Percentiles rank a stretch among this genome's conserved stretches.
Conservation (phyloP, 1,140 invertebrate genomes). For the Frieseomelitta varia region DNA sequence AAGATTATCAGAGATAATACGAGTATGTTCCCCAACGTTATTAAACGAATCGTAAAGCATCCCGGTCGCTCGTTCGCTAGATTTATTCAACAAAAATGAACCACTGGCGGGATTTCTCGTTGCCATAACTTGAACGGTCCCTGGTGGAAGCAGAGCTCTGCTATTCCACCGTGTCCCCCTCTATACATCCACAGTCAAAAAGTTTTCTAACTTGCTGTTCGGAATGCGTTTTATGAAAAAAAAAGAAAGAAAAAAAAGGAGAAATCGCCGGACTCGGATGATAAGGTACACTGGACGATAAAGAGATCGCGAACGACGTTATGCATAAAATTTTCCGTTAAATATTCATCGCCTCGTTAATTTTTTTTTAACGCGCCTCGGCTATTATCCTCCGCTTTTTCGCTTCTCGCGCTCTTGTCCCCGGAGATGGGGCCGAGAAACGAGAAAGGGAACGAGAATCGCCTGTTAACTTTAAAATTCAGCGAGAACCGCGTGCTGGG, state of each 20-base stretch:
- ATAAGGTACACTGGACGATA: slow-evolving; percentile 38
- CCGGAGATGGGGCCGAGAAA: neutral
- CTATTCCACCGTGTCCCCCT: neutral
- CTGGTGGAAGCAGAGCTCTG: neutral
- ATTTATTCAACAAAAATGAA: slow-evolving; percentile 31
- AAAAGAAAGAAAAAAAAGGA: slow-evolving; percentile 11
- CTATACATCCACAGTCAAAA: neutral
- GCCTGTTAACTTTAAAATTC: slow-evolving; percentile 22
- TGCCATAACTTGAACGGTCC: neutral
- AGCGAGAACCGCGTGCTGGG: neutral
- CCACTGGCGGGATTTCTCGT: neutral
- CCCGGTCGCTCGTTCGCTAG: neutral
- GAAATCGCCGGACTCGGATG: neutral
- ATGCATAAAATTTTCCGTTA: slow-evolving; percentile 53
- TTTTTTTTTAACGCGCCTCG: slow-evolving; percentile 36
- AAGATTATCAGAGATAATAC: neutral
- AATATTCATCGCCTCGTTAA: slow-evolving; percentile 60
- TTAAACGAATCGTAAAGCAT: slow-evolving; percentile 30
- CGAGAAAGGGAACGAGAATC: neutral
- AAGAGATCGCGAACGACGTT: slow-evolving; percentile 47
- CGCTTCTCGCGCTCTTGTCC: neutral
- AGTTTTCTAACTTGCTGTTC: neutral
- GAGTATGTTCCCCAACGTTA: neutral
- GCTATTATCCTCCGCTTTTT: slow-evolving; percentile 31
- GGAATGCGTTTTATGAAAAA: slow-evolving; percentile 37